Evolutionary conservation across 2,888 invertebrate genomes (phyloP).

Genomic region (Oligia fasciuncula): DNA sequence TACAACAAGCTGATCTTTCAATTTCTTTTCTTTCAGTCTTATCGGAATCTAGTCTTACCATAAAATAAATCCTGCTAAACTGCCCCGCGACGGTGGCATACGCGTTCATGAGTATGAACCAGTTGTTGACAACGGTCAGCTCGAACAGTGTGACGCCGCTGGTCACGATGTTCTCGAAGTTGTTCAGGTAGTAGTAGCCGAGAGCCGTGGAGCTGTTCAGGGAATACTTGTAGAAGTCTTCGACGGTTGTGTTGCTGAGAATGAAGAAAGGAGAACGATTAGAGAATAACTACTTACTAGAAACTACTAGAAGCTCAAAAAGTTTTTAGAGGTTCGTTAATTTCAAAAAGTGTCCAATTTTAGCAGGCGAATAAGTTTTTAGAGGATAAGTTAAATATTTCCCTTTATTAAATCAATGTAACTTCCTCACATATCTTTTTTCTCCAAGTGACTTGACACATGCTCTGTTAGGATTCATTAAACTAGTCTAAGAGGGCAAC

Average conservation of each 20-base stretch:
- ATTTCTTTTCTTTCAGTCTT: neutral
- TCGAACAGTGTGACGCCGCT: constrained; percentile 96
- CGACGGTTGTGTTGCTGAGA: constrained; percentile 94
- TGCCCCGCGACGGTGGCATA: constrained; percentile 93
- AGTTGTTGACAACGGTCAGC: constrained; percentile 97
- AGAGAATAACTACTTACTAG: neutral
- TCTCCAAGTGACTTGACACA: no score
- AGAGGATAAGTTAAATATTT: no score
- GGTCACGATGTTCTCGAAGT: constrained; percentile 94
- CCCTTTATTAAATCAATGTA: no score
- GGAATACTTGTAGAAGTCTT: constrained; percentile 94
- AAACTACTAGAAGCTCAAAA: neutral
- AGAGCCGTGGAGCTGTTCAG: constrained; percentile 92
- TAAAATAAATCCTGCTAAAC: constrained; percentile 95
- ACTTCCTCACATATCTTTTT: no score
- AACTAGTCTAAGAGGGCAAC: no score
- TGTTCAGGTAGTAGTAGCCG: constrained; percentile 97
- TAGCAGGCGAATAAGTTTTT: no score
- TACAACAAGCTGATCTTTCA: neutral
- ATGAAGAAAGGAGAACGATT: neutral
- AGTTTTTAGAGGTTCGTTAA: no score
- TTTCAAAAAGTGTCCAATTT: no score
- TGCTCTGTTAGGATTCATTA: no score
- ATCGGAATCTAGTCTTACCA: constrained; percentile 85
- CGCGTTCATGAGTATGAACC: constrained; percentile 98